phyloP scores from a whole-genome alignment of 2,888 invertebrate genomes.

The Heliconius ethilla region DNA sequence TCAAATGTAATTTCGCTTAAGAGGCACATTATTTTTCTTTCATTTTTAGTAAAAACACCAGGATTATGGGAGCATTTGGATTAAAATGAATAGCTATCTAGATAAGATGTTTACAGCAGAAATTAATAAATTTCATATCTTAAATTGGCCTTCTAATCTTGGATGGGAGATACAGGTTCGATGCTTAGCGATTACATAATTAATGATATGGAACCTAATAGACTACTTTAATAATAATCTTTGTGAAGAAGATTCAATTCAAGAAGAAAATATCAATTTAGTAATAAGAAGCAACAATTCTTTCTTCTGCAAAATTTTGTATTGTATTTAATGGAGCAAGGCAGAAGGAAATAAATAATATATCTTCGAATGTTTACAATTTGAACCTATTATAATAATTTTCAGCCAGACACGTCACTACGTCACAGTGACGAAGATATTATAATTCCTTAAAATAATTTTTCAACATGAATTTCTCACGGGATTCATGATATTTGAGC shows the following conservation, averaged over 20 bases:
- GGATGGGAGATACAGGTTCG: neutral
- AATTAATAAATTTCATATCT: neutral
- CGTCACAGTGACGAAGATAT: neutral
- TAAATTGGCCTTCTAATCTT: neutral
- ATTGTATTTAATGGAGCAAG: neutral
- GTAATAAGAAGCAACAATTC: neutral
- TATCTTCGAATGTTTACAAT: neutral
- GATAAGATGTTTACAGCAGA: neutral
- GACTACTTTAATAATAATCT: too few relatives aligned
- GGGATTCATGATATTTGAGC: neutral
- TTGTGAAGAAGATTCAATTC: too few relatives aligned
- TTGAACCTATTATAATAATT: neutral
- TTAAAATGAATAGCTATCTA: neutral
- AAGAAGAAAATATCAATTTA: neutral
- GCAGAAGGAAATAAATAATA: neutral
- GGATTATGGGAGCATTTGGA: slow-evolving; percentile 4
- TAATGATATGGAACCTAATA: neutral
- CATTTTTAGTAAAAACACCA: slow-evolving; percentile 8
- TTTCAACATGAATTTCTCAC: neutral
- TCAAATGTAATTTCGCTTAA: slow-evolving; percentile 20
- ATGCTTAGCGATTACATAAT: neutral
- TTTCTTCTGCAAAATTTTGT: neutral
- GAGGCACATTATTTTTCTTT: slow-evolving; percentile 20
- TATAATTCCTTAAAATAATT: neutral
- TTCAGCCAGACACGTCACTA: neutral